Percentiles rank a stretch among this genome's conserved stretches.
phyloP scores from a whole-genome alignment of 2,888 invertebrate species.

The Cylloceria caligata region DNA sequence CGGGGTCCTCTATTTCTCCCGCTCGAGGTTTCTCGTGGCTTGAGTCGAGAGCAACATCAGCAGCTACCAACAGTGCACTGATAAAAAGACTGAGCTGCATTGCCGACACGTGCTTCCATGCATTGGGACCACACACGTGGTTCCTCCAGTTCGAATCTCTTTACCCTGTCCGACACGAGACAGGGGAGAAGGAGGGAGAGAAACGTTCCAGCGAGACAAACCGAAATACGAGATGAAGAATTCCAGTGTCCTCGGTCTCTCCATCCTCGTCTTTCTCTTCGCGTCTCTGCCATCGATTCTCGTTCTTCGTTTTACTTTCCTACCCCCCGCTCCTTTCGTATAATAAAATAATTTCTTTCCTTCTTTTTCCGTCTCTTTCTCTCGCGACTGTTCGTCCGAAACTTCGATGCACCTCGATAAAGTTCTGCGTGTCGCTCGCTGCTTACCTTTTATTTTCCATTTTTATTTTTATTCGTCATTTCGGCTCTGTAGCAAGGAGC shows the following conservation, averaged over 20 bases:
- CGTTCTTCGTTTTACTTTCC: constrained; percentile 44
- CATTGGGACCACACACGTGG: constrained; percentile 71
- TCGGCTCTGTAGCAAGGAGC: constrained; percentile 6
- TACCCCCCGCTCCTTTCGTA: constrained; percentile 32
- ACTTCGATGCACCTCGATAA: constrained; percentile 44
- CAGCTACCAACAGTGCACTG: constrained; percentile 53
- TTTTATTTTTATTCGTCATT: constrained; percentile 24
- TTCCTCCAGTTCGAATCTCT: constrained; percentile 64
- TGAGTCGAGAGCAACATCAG: constrained; percentile 12
- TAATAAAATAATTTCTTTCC: constrained; percentile 65
- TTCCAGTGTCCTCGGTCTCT: constrained; percentile 54
- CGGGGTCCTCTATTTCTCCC: background rate
- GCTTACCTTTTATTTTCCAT: constrained; percentile 32
- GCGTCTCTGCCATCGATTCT: constrained; percentile 32
- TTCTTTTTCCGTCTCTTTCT: constrained; percentile 17
- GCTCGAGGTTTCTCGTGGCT: constrained; percentile 25
- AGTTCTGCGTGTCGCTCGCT: constrained; percentile 36
- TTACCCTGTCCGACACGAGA: constrained; percentile 37
- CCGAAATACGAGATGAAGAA: constrained; percentile 69
- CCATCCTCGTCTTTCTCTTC: constrained; percentile 27
- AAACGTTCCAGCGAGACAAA: constrained; percentile 62
- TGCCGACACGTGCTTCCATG: constrained; percentile 72
- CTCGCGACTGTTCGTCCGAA: background rate
- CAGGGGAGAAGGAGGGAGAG: constrained; percentile 32
- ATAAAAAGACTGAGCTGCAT: constrained; percentile 69